Evolutionary conservation across 1,140 invertebrate species (phyloP).

Genomic region (Myzus persicae): DNA sequence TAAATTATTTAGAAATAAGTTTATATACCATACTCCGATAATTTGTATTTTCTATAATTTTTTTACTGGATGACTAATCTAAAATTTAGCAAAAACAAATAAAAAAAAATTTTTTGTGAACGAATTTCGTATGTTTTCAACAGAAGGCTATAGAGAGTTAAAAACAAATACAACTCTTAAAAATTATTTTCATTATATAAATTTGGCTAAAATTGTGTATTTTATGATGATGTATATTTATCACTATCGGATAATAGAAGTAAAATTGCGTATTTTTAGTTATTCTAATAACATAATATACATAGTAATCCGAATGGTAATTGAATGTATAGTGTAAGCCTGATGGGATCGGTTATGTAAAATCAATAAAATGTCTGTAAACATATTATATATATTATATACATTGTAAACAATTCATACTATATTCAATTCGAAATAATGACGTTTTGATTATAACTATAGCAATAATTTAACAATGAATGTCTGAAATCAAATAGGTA

Average conservation of each 20-base stretch:
- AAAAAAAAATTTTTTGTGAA: no score
- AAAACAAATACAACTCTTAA: no score
- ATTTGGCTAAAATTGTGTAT: no score
- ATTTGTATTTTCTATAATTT: no score
- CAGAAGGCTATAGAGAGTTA: no score
- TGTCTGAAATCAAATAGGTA: not conserved
- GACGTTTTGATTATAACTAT: not conserved
- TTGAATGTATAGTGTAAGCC: not conserved
- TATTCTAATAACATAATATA: not conserved
- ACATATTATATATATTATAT: no score
- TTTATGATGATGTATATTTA: not conserved
- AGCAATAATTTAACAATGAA: not conserved
- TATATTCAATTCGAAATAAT: not conserved
- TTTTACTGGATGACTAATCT: no score
- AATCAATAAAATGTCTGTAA: not conserved
- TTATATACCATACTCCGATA: no score
- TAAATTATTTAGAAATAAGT: no score
- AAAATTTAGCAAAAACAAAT: no score
- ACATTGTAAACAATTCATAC: not conserved
- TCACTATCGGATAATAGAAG: not conserved
- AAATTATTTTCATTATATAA: no score
- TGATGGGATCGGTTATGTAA: not conserved
- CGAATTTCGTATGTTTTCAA: no score
- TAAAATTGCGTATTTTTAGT: not conserved
- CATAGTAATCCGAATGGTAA: not conserved